Evolutionary conservation across 2,113 vertebrate genomes (phyloP).

Genomic region (Thoracochromis brauschi): DNA sequence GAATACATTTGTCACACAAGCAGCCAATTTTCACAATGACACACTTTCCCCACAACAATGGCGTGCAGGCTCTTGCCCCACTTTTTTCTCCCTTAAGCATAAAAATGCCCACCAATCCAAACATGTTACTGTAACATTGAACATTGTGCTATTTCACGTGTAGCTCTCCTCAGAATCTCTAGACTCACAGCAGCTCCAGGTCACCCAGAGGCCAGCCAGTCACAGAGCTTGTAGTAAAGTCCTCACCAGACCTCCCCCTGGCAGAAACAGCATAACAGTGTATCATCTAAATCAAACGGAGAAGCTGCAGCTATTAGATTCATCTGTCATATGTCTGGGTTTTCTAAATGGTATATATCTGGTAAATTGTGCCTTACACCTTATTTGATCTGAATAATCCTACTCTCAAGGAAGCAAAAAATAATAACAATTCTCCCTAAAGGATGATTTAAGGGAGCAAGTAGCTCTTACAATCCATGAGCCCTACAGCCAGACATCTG

Average conservation of each 20-base stretch:
- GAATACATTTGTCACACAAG: background rate
- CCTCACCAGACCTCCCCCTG: constrained; percentile 58
- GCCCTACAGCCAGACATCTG: constrained; percentile 56
- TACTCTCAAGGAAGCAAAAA: background rate
- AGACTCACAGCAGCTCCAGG: constrained; percentile 39
- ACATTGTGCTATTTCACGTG: background rate
- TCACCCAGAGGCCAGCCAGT: constrained; percentile 56
- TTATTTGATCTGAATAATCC: constrained; percentile 1
- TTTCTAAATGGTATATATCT: constrained; percentile 35
- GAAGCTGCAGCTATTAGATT: constrained; percentile 29
- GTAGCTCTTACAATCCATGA: constrained; percentile 52
- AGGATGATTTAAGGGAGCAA: constrained; percentile 55
- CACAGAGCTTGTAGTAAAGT: constrained; percentile 29
- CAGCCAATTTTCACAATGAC: background rate
- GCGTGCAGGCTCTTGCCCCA: background rate
- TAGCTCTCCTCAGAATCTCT: constrained; percentile 20
- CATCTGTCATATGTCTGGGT: background rate
- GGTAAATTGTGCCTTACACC: background rate
- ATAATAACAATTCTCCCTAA: background rate
- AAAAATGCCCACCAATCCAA: background rate
- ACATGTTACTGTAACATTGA: background rate
- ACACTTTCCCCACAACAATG: background rate
- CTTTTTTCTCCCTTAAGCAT: background rate
- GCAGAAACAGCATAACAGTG: constrained; percentile 57
- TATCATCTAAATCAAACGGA: constrained; percentile 58